Evolutionary conservation across 1,140 invertebrate species (phyloP), one percentile per base, ranked within the genome.

Genomic region (Zaprionus nigranus): DNA sequence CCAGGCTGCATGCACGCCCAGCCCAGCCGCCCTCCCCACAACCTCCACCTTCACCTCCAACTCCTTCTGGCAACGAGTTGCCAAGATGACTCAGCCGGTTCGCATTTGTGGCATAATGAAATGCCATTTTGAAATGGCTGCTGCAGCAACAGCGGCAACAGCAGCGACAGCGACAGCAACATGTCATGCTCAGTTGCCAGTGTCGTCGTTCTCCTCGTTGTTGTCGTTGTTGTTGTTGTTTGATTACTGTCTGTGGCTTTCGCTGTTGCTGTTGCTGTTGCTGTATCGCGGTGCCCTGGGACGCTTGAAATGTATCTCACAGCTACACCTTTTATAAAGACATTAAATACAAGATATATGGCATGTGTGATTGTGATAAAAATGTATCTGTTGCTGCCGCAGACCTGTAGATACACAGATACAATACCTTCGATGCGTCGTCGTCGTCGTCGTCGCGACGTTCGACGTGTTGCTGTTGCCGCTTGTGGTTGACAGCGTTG

Each of bases 311-410:
- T 85, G 84, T 90, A 88, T 85, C 84, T 81, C 75, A 78, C 61
- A 64, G 84, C 75, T 76, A 75, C 85, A 85, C 86, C 84, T 88
- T 90, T 88, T 88, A 88, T 88, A 88, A 88, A 88, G 85, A 88
- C 85, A 88, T 88, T 90, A 88, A 88, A 88, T 77, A 72, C 86
- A 66, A 90, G 84, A 88, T 88, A 85, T 90, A 88, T 88, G 85
- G 86, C 78, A 88, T 88, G 81, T 88, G 81, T 82, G 85, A 90
- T 90, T 85, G 78, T 85, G 85, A 90, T 88, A 90, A 59, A 83
- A 83, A 75, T 90, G 81, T 88, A 83, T 75, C 78, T 81, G 75
- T 77, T 72, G 62, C 61, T 36, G 63, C 40, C 62, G 65, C 76
- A 40, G 75, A 81, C 60, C 80, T 75, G 78, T 75, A 83, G 81